Base-by-base conservation (phyloP, 2,113 vertebrate species). In the Ophiodon elongatus region DNA sequence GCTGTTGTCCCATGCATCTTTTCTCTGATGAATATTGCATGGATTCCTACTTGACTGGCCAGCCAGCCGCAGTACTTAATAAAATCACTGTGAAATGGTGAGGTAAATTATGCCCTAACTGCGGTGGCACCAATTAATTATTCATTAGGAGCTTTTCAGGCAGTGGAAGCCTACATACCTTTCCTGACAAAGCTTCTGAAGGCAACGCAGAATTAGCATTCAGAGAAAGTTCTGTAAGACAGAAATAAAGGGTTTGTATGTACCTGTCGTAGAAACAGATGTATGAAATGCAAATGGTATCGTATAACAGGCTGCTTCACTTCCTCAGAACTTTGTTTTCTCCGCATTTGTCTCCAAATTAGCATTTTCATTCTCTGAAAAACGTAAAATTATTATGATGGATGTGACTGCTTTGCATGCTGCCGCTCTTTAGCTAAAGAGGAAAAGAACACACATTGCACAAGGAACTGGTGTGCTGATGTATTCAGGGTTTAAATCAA, bases 1-100 rank as follows among this genome's bases (percentile, higher is more conserved):
- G 90, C 83, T 39, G 71, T 63, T 73, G 64, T 83, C 88, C 67
- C 76, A 76, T 92, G 82, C 83, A 85, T 92, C 84, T 89, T 81
- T 70, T 27, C 41, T 63, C 68, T 87, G 81, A 94, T 95, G 87
- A 95, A 95, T 95, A 95, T 93, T 95, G 77, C 90, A 95, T 95
- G 83, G 80, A 63, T 69, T 87, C 78, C 71, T 75, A 84, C 85
- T 91, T 89, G 87, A 91, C 89, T 85, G 83, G 80, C 80, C 81
- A 89, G 82, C 69, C 87, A 76, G 80, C 76, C 67, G 68, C 56
- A 65, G 85, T 65, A 65, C 84, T 90, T 93, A 92, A 94, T 92
- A 85, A 94, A 94, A 95, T 94, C 91, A 83, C 88, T 73, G 76
- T 86, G 86, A 89, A 94, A 93, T 82, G 60, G 72, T 66, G 86